Evolutionary conservation across 2,888 invertebrate genomes (phyloP), one percentile per base, ranked within the genome.

Genomic region (Clepsis dumicolana): DNA sequence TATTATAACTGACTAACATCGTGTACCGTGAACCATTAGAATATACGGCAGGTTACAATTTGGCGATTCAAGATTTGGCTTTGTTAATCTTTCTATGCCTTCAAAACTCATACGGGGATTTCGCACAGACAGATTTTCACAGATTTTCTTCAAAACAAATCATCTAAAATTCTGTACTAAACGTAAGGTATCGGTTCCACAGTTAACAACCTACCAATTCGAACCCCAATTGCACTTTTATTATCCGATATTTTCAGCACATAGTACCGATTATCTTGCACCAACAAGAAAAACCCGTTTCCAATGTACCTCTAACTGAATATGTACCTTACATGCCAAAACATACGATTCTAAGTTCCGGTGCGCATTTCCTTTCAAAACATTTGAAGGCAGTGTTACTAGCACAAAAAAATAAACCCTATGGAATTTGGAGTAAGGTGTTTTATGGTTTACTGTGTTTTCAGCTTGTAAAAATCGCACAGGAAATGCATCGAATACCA

Each of bases 401-500:
- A 44, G 18, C 32, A 54, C 16, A 32, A 29, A 24, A 60, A 54
- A 44, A 25, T 18, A 7, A 56, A 38, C 27, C 18, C 29, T 62
- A 27, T n/a, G 5, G 18, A 16, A 4, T 7, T 10, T 12, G 10
- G 5, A 21, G 18, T 68, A 63, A 57, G 63, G 56, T 59, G 12
- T 14, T 29, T 12, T 29, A 18, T 57, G 4, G 16, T 12, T 63
- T 52, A 24, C 5, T 27, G 27, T 25, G 3, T 4, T 7, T 5
- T 4, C 16, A 21, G 48, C 38, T 57, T 56, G 38, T 16, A 57
- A 56, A 56, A 63, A 57, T 52, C 27, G 41, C 48, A 63, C 67
- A 68, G 57, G 67, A 68, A 68, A 68, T 59, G 67, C 67, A 68
- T 57, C 38, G 67, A 68, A 68, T 68, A 27, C 57, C 67, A 68